phyloP scores from a whole-genome alignment of 2,888 invertebrate species.

The Acrobasis suavella region DNA sequence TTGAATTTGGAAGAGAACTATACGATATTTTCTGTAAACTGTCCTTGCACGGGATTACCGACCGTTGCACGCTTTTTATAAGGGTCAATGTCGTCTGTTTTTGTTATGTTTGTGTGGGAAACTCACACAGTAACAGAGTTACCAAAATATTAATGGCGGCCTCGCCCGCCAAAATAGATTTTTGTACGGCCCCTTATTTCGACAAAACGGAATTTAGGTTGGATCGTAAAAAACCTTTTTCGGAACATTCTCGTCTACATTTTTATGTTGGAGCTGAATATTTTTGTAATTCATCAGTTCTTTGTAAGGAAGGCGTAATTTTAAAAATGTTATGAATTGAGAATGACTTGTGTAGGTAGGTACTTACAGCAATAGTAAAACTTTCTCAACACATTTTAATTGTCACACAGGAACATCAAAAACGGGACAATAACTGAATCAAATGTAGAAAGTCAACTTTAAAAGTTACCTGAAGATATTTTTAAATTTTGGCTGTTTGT shows the following conservation, averaged over 20 bases:
- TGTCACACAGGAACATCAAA: too few species aligned
- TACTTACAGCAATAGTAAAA: background rate
- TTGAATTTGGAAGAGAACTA: constrained; percentile 62
- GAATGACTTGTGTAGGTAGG: background rate
- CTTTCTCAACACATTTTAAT: too few species aligned
- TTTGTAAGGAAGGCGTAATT: background rate
- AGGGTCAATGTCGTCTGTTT: constrained; percentile 34
- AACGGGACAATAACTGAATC: too few species aligned
- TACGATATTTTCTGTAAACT: constrained; percentile 47
- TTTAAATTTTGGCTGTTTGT: too few species aligned
- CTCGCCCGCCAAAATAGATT: constrained; percentile 60
- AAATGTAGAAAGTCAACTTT: too few species aligned
- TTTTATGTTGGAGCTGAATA: constrained; percentile 20
- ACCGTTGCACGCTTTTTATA: constrained; percentile 12
- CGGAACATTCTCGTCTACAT: constrained; percentile 18
- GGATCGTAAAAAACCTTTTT: constrained; percentile 33
- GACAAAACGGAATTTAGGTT: constrained; percentile 33
- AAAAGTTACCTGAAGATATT: too few species aligned
- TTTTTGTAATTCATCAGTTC: constrained; percentile 21
- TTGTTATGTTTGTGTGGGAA: constrained; percentile 37
- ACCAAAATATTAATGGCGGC: constrained; percentile 64
- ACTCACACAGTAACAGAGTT: constrained; percentile 42
- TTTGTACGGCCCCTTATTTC: constrained; percentile 34
- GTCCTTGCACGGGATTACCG: constrained; percentile 31
- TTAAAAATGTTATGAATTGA: background rate